Conservation (phyloP, 1,140 invertebrate species). For the Trichomalopsis sarcophagae region DNA sequence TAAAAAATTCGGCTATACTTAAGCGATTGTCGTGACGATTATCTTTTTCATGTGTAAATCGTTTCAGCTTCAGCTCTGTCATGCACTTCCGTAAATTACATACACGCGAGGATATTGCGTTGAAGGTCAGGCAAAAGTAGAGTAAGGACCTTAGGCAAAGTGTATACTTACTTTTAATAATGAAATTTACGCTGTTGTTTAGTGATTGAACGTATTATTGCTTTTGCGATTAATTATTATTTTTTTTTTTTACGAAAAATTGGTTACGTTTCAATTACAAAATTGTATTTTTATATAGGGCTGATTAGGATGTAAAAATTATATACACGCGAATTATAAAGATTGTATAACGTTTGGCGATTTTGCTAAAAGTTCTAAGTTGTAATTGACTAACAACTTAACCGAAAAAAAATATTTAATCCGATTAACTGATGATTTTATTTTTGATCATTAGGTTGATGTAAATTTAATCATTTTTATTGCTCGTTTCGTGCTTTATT, state of each 20-base stretch:
- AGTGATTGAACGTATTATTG: conserved; percentile 20
- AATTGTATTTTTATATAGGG: conserved; percentile 46
- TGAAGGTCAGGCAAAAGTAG: neutral
- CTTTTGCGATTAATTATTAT: neutral
- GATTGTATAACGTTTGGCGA: conserved; percentile 32
- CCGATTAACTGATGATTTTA: conserved; percentile 13
- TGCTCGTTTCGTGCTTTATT: conserved; percentile 26
- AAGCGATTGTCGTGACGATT: neutral
- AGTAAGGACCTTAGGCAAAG: conserved; percentile 26
- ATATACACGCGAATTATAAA: conserved; percentile 36
- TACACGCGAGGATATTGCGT: neutral
- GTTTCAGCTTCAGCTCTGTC: conserved; percentile 17
- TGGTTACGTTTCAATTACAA: conserved; percentile 35
- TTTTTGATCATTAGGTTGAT: conserved; percentile 10
- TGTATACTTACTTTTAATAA: conserved; percentile 44
- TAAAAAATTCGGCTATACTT: neutral
- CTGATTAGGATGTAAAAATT: conserved; percentile 29
- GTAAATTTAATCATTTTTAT: conserved; percentile 45
- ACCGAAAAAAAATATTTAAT: conserved; percentile 40
- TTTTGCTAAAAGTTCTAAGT: conserved; percentile 34
- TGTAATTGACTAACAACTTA: conserved; percentile 38
- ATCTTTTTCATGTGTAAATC: neutral
- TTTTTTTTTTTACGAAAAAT: conserved; percentile 14
- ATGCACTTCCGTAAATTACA: conserved; percentile 9
- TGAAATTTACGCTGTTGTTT: conserved; percentile 37